phyloP scores from a whole-genome alignment of 1,140 invertebrate species.

The Zophobas atratus region DNA sequence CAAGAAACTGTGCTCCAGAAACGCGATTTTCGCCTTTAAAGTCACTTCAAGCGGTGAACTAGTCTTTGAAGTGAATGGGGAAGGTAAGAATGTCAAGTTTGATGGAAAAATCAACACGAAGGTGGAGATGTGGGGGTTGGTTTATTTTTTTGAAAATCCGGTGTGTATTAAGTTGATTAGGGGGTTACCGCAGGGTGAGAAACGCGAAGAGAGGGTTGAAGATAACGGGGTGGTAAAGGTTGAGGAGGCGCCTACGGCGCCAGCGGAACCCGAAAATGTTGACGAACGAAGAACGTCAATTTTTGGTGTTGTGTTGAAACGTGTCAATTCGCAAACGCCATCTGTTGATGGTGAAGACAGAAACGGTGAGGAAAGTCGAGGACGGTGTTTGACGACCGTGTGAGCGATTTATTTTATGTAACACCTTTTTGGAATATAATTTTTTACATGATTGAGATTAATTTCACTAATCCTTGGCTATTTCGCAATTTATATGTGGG shows the following conservation, averaged over 20 bases:
- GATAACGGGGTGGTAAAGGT: neutral
- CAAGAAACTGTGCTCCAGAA: conserved; percentile 1
- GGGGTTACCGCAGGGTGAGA: neutral
- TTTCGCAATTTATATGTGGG: too few relatives aligned
- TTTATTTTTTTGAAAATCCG: conserved; percentile 27
- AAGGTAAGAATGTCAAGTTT: neutral
- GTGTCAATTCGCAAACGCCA: too few relatives aligned
- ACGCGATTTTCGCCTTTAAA: neutral
- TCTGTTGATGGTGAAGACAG: too few relatives aligned
- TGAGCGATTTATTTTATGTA: too few relatives aligned
- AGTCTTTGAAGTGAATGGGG: neutral
- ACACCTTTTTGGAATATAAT: too few relatives aligned
- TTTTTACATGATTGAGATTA: too few relatives aligned
- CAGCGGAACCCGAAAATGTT: neutral
- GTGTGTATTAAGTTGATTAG: conserved; percentile 8
- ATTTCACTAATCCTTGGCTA: too few relatives aligned
- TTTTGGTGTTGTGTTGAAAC: too few relatives aligned
- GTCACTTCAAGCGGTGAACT: neutral
- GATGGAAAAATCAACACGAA: neutral
- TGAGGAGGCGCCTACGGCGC: neutral
- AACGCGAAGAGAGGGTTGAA: neutral
- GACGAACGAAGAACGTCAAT: neutral
- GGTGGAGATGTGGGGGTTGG: conserved; percentile 1
- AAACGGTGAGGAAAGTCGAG: too few relatives aligned
- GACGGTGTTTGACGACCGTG: too few relatives aligned